Percentiles rank a stretch among this genome's conserved stretches.
These are phyloP conservation scores for Apamea anceps DNA, from an alignment of 2,888 invertebrate species.

Conservation along the genomic window DNA sequence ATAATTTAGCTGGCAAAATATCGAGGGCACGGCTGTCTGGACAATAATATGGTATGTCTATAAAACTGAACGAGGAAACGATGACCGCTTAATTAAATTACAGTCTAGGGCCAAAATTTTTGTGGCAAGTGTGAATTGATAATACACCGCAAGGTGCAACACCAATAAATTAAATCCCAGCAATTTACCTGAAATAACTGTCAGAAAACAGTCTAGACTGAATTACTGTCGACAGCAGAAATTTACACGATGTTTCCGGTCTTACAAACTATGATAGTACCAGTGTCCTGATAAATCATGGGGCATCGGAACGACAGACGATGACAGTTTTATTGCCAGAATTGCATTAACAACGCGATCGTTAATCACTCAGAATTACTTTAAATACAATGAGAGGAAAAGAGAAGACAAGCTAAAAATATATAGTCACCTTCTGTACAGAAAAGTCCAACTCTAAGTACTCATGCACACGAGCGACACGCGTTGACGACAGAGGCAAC, in stretches of 20 bases:
- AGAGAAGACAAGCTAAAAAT: conserved; percentile 48
- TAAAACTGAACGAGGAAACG: not conserved
- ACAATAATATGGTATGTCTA: not conserved
- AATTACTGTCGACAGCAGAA: conserved; percentile 44
- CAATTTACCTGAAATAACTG: conserved; percentile 25
- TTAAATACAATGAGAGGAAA: conserved; percentile 52
- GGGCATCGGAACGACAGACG: conserved; percentile 55
- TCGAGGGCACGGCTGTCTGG: not conserved
- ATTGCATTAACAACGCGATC: conserved; percentile 55
- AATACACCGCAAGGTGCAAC: conserved; percentile 15
- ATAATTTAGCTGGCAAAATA: conserved; percentile 5
- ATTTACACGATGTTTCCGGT: conserved; percentile 56
- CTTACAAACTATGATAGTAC: conserved; percentile 58
- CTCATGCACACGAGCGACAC: not conserved
- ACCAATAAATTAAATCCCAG: conserved; percentile 26
- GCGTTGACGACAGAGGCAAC: not conserved
- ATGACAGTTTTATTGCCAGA: conserved; percentile 67
- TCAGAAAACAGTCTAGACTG: conserved; percentile 14
- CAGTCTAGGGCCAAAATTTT: not conserved
- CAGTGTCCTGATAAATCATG: conserved; percentile 65
- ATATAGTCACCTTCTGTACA: conserved; percentile 2
- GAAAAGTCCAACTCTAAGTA: conserved; percentile 17
- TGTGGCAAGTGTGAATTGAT: not conserved
- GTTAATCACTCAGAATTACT: conserved; percentile 60
- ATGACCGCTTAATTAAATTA: not conserved